Conservation (phyloP, 2,888 invertebrate genomes). For the Caenorhabditis auriculariae region DNA sequence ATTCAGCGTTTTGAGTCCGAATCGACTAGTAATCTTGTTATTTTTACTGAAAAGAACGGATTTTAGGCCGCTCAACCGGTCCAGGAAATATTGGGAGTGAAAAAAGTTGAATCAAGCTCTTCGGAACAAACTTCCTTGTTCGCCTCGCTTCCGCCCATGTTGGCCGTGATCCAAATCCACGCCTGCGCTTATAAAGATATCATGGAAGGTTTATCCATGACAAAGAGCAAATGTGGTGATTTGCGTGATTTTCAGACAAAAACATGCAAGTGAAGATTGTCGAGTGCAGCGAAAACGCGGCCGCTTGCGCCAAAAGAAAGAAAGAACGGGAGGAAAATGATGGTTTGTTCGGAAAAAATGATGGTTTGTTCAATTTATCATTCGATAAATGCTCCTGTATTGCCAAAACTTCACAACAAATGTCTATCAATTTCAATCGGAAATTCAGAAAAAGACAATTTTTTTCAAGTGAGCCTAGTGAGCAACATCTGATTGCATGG, state of each 20-base stretch:
- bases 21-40: no score
- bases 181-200: conserved; percentile 40
- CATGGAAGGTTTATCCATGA: conserved; percentile 14
- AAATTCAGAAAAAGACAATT: no score
- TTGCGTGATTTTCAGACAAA: conserved; percentile 14
- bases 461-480: no score
- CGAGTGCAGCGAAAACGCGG: conserved; percentile 4
- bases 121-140: conserved; percentile 18
- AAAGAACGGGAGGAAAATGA: background rate
- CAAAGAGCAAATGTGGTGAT: background rate
- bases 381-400: no score
- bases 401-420: no score
- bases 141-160: conserved; percentile 23
- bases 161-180: conserved; percentile 31
- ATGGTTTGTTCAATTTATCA: no score
- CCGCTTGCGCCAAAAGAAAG: no score
- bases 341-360: conserved; percentile 9
- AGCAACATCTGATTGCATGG: no score
- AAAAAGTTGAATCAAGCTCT: conserved; percentile 1
- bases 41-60: no score
- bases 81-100: conserved; percentile 37
- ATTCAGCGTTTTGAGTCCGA: no score
- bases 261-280: conserved; percentile 10
- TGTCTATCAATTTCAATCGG: no score
- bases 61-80: conserved; percentile 30